phyloP scores from a whole-genome alignment of 2,797 vertebrate species.

The Cyclura pinguis region DNA sequence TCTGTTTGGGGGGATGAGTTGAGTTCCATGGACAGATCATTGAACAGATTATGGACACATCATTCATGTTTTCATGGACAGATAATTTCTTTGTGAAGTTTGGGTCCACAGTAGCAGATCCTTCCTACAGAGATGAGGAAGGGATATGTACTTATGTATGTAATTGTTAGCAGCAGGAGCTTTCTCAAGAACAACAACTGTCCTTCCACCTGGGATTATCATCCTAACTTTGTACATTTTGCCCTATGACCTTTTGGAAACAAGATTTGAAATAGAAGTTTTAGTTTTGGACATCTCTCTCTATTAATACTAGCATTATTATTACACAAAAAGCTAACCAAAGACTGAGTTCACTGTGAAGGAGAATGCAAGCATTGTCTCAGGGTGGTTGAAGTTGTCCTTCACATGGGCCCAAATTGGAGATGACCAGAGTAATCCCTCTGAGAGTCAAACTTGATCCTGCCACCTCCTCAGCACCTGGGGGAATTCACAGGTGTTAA shows the following conservation, averaged over 20 bases:
- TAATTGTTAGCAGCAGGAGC: not conserved
- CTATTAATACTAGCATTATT: slow-evolving; percentile 13
- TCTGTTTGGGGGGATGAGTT: too few species aligned
- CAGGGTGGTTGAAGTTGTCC: slow-evolving; percentile 7
- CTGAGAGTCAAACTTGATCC: not conserved
- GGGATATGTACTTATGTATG: not conserved
- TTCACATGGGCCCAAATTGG: slow-evolving; percentile 16
- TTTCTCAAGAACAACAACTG: not conserved
- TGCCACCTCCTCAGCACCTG: not conserved
- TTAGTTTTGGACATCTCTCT: not conserved
- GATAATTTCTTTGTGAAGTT: too few species aligned
- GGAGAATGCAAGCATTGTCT: not conserved
- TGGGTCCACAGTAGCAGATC: too few species aligned
- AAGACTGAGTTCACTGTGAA: slow-evolving; percentile 30
- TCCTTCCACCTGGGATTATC: not conserved
- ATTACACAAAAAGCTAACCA: slow-evolving; percentile 19
- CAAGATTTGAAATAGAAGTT: not conserved
- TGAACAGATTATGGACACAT: too few species aligned
- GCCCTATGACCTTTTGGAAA: not conserved
- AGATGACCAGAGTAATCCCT: not conserved
- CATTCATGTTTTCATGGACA: too few species aligned
- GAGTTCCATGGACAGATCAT: too few species aligned
- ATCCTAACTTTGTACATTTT: not conserved
- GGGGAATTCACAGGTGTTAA: slow-evolving; percentile 65
- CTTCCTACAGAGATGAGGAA: too few species aligned